Base-by-base conservation (phyloP, 2,888 invertebrate genomes). In the Hofmannophila pseudospretella region DNA sequence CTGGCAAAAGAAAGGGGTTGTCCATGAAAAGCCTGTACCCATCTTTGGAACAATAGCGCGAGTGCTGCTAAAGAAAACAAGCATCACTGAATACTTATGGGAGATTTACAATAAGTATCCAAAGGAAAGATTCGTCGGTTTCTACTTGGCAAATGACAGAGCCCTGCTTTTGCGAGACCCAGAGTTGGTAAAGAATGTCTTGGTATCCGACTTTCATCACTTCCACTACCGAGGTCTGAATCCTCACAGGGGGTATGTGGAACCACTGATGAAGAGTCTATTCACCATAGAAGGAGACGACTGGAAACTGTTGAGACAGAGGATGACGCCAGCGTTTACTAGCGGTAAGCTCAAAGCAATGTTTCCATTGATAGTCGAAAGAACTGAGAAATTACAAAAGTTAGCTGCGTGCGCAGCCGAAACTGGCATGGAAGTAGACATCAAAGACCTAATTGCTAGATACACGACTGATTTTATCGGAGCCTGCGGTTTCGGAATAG, bases 401-500 rank as follows among this genome's bases (percentile, higher is more conserved):
- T 43, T 11, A 29, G 36, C 0, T 39, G 44, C 34, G 7, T 22
- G 36, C 14, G 29, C 12, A 3, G 12, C 12, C 1, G 27, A 14
- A 16, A 3, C 3, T 8, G 14, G n/a, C 9, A 14, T 31, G 9
- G 2, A 37, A 43, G 1, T 61, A 1, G 61, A 66, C 26, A 51
- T 59, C 0, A 43, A n/a, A n/a, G n/a, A n/a, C n/a, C n/a, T n/a
- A n/a, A n/a, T n/a, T n/a, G n/a, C n/a, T n/a, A n/a, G n/a, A n/a
- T n/a, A n/a, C n/a, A n/a, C n/a, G n/a, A n/a, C n/a, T n/a, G n/a
- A n/a, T n/a, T n/a, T n/a, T n/a, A 66, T 68, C 2, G 63, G 61
- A 3, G 54, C 63, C 0, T 58, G 57, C 34, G 67, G 63, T 2
- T 70, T 67, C 19, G 70, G 68, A 0, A 45, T 70, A 2, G 54